Percentiles rank a stretch among this genome's conserved stretches.
phyloP scores from a whole-genome alignment of 2,113 vertebrate species.

The Poicephalus meyeri region DNA sequence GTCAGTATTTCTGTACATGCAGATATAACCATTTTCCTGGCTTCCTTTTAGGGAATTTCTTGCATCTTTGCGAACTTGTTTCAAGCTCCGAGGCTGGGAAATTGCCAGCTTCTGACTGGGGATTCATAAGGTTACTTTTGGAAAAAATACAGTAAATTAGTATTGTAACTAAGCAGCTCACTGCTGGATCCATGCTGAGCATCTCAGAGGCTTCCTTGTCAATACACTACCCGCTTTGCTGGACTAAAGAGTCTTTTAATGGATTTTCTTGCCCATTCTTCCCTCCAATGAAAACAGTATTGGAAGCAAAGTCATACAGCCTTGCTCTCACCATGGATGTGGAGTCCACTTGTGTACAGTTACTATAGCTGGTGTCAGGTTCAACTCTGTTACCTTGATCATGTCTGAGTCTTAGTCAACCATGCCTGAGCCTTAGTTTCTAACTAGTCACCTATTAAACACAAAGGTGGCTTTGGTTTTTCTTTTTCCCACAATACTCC shows the following conservation, averaged over 20 bases:
- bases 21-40: neutral
- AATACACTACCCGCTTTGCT: neutral
- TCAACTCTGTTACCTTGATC: neutral
- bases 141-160: conserved; percentile 3
- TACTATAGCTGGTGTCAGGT: neutral
- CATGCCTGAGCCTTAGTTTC: neutral
- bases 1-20: neutral
- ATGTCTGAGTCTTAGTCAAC: neutral
- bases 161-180: conserved; percentile 7
- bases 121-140: conserved; percentile 23
- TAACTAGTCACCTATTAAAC: neutral
- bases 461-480: neutral
- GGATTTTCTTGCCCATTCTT: neutral
- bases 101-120: neutral
- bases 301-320: neutral
- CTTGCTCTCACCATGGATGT: neutral
- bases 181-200: neutral
- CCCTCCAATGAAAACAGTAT: neutral
- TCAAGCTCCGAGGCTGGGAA: conserved; percentile 7
- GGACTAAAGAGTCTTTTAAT: neutral
- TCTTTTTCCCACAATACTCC: neutral
- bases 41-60: neutral
- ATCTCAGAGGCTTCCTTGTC: neutral
- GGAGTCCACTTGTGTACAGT: neutral
- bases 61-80: neutral